phyloP scores from a whole-genome alignment of 1,140 invertebrate genomes.

The Artemia franciscana region DNA sequence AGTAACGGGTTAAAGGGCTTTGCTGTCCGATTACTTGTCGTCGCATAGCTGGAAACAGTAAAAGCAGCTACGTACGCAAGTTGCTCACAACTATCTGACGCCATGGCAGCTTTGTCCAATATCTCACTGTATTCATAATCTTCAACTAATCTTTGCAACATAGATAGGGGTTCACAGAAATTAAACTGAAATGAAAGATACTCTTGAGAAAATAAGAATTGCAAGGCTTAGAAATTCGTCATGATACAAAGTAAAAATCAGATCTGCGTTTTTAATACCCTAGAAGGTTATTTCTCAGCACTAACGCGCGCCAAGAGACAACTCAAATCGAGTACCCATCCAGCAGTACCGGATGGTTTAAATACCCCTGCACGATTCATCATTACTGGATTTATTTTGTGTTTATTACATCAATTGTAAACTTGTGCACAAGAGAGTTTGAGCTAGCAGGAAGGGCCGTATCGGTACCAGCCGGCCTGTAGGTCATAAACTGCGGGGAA shows the following conservation, averaged over 20 bases:
- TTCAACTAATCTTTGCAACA: conserved; percentile 89
- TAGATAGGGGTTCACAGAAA: conserved; percentile 95
- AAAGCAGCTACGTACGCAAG: conserved; percentile 85
- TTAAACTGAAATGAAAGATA: conserved; percentile 43
- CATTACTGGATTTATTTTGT: too few species aligned
- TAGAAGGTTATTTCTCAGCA: not conserved
- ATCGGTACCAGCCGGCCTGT: too few species aligned
- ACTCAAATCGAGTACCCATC: not conserved
- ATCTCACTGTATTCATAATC: conserved; percentile 90
- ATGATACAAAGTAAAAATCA: not conserved
- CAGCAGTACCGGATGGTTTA: not conserved
- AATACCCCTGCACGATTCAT: not conserved
- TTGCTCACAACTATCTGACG: conserved; percentile 64
- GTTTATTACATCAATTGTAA: too few species aligned
- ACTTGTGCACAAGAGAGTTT: too few species aligned
- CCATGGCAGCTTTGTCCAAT: conserved; percentile 49
- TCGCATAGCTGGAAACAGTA: conserved; percentile 82
- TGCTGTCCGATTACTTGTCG: conserved; percentile 47
- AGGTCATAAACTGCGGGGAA: too few species aligned
- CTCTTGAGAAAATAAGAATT: not conserved
- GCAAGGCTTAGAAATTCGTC: not conserved
- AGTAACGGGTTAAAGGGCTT: conserved; percentile 75
- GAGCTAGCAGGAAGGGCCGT: too few species aligned
- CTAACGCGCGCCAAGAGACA: not conserved
- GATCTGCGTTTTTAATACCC: not conserved